phyloP scores from a whole-genome alignment of 2,113 vertebrate genomes.

The Crotalus viridis region DNA sequence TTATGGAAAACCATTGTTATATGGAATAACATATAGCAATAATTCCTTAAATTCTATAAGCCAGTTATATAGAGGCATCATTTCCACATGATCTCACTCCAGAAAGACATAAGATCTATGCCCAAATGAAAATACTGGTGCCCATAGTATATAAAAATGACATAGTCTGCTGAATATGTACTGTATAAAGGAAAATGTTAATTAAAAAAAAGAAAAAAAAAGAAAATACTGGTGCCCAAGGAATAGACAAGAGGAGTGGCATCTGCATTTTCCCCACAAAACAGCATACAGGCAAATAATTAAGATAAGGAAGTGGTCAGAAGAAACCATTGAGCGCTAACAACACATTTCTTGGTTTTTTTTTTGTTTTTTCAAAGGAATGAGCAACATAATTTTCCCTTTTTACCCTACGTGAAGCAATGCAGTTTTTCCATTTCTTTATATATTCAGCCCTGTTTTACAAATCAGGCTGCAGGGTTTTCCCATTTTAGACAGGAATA shows the following conservation, averaged over 20 bases:
- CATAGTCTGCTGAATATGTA: too few relatives aligned
- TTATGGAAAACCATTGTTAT: neutral
- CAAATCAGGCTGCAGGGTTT: neutral
- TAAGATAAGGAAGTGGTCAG: neutral
- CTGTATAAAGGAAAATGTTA: too few relatives aligned
- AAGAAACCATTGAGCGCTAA: neutral
- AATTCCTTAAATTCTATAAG: neutral
- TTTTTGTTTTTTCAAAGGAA: neutral
- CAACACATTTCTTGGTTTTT: neutral
- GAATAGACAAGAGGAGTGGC: too few relatives aligned
- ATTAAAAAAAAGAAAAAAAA: too few relatives aligned
- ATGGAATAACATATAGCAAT: neutral
- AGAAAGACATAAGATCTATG: neutral
- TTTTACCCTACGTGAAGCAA: neutral
- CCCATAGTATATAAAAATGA: too few relatives aligned
- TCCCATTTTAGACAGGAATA: neutral
- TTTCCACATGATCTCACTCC: neutral
- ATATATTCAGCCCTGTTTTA: neutral
- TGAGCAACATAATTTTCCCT: neutral
- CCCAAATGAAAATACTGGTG: neutral
- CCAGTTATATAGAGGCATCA: neutral
- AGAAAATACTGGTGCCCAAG: neutral
- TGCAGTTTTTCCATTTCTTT: neutral
- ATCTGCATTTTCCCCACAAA: neutral
- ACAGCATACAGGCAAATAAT: neutral